Base-by-base conservation (phyloP, 2,113 vertebrate species). In the Anhinga anhinga region DNA sequence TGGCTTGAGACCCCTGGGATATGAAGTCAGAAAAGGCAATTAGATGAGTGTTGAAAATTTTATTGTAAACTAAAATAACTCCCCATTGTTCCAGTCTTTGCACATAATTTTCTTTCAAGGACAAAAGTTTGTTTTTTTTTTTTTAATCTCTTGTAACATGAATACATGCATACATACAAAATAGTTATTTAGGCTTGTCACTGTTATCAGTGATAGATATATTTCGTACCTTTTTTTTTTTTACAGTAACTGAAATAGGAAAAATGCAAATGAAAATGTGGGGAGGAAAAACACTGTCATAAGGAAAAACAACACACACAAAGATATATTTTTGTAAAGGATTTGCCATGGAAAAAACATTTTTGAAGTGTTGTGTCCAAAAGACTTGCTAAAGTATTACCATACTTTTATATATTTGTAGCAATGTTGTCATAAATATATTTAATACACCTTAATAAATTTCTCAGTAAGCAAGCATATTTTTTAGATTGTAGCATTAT, bases 41-140 rank as follows among this genome's bases (percentile, higher is more conserved):
- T 92, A 85, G 70, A 91, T 78, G 45, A 30, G 71, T 88, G 40
- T 69, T 90, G 79, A 93, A 95, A 86, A 90, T 88, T 82, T 88
- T 82, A 90, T 92, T 90, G 36, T 27, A 80, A 82, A 38, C 36
- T 38, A 52, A 82, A 94, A 58, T 63, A 88, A 27, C 58, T 93
- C 76, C 30, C 29, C 12, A 20, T 91, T 85, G 52, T 88, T 95
- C 62, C 49, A 77, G 36, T 73, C 44, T 42, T 82, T 69, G 61
- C 44, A 93, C 61, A 34, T 63, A 23, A 63, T 88, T 95, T 67
- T 72, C 20, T 82, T 86, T 69, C 76, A 90, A 85, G 62, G 55
- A 69, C 36, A 76, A 70, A 80, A 8, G 2, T 2, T 40, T 40
- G 17, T 20, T 78, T 49, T 88, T 40, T 20, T 20, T 78, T 49